Evolutionary conservation across 2,113 vertebrate species (phyloP).

Genomic region (Collichthys lucidus): DNA sequence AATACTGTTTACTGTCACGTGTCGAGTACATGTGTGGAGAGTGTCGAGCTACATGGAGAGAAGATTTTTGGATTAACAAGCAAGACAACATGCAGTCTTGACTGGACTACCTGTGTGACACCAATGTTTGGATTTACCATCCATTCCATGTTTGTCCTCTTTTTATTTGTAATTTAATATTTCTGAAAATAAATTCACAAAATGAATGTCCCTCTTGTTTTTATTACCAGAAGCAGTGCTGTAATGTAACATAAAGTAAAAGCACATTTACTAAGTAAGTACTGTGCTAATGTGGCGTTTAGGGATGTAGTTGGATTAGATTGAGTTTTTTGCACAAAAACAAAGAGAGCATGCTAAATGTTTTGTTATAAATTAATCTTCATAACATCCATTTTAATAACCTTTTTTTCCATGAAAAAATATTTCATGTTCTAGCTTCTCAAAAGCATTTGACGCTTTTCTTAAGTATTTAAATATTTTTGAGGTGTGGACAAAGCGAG

Average conservation of each 20-base stretch:
- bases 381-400: too few relatives aligned
- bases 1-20: background rate
- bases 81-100: background rate
- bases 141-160: slow-evolving; percentile 41
- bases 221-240: background rate
- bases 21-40: background rate
- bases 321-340: too few relatives aligned
- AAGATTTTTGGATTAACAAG: slow-evolving; percentile 10
- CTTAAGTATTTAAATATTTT: too few relatives aligned
- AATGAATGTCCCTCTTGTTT: slow-evolving; percentile 4
- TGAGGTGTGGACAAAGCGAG: too few relatives aligned
- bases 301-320: too few relatives aligned
- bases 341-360: too few relatives aligned
- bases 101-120: background rate
- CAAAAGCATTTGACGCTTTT: too few relatives aligned
- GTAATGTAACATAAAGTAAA: background rate
- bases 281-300: background rate
- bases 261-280: background rate
- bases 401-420: too few relatives aligned
- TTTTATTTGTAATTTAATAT: slow-evolving; percentile 71
- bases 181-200: slow-evolving; percentile 64
- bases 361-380: too few relatives aligned
- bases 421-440: too few relatives aligned
- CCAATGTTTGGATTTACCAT: slow-evolving; percentile 13
- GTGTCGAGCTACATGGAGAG: background rate